Percentiles rank a stretch among this genome's conserved stretches.
These are phyloP conservation scores for Apis mellifera DNA, from an alignment of 1,140 invertebrate species.

Conservation along the genomic window Amel_HAv3.1 CM009940.2:2166501-2167000, in stretches of 20 bases:
- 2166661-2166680: slow-evolving; percentile 54
- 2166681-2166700: slow-evolving; percentile 67
- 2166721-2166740: slow-evolving; percentile 39
- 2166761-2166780: slow-evolving; percentile 50
- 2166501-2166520: background rate
- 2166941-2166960: slow-evolving; percentile 47
- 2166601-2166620: background rate
- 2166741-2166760: slow-evolving; percentile 60
- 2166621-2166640: slow-evolving; percentile 8
- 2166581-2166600: too few species aligned
- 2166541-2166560: slow-evolving; percentile 37
- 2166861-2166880: slow-evolving; percentile 69
- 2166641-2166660: slow-evolving; percentile 46
- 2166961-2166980: slow-evolving; percentile 55
- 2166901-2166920: slow-evolving; percentile 73
- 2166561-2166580: slow-evolving; percentile 28
- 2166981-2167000: background rate
- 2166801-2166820: slow-evolving; percentile 60
- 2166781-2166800: slow-evolving; percentile 12
- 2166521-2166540: too few species aligned
- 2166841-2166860: slow-evolving; percentile 66
- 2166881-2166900: slow-evolving; percentile 50
- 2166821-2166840: slow-evolving; percentile 64
- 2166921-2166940: slow-evolving; percentile 59
- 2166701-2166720: slow-evolving; percentile 46